Base-by-base conservation (phyloP, 1,140 invertebrate genomes). In the Solen grandis region DNA sequence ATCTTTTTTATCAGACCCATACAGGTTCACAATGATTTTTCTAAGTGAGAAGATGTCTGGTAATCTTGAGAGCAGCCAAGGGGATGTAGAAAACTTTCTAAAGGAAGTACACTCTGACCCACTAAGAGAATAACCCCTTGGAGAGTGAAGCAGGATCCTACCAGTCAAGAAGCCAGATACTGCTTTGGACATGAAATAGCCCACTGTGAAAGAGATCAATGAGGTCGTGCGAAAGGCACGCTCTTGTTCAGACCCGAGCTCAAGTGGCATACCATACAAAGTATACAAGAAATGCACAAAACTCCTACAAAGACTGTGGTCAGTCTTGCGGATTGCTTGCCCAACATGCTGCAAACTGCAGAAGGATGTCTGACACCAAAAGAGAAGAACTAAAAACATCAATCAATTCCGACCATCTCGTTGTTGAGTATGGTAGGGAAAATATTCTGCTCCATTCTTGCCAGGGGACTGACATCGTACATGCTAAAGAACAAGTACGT, bases 341-440 rank as follows among this genome's bases (percentile, higher is more conserved):
- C 73, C 60, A 78, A 5, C 62, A 59, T 59, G 36, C 31, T 84
- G 77, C 38, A 79, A 50, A 62, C 36, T 16, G 69, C 82, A 52
- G 74, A 84, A 35, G 62, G 62, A 22, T 74, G 36, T n/a, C n/a
- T n/a, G n/a, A n/a, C n/a, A n/a, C n/a, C n/a, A n/a, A n/a, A n/a
- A n/a, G n/a, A n/a, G n/a, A 68, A 77, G 60, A 65, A 84, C 41
- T 78, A 63, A 59, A 35, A 59, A 3, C 16, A 81, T 85, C 31
- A 66, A 69, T 22, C 82, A 85, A 54, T 85, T 84, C 35, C 25
- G 74, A 84, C 75, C 27, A 82, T 78, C 27, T 81, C 73, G 54
- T 46, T 84, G 27, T 52, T 77, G 8, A 84, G 68, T 35, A 29
- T 84, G 4, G 73, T n/a, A n/a, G n/a, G n/a, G n/a, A n/a, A n/a